phyloP scores from a whole-genome alignment of 2,113 vertebrate genomes.

The Heteronetta atricapilla region DNA sequence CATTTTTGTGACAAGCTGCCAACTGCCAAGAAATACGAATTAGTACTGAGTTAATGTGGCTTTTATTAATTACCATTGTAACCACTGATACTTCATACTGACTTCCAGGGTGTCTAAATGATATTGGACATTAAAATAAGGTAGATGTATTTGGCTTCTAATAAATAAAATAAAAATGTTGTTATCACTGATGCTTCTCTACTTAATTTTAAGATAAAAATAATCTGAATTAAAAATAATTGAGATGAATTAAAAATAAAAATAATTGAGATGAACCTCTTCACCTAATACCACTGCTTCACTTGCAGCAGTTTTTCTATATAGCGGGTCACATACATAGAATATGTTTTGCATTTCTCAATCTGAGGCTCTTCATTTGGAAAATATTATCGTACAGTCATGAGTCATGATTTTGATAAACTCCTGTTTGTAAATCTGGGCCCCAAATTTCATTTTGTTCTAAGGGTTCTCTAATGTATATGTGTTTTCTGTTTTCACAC shows the following conservation, averaged over 20 bases:
- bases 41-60: background rate
- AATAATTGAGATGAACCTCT: background rate
- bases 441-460: background rate
- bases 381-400: background rate
- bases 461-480: background rate
- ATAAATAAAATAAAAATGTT: rapidly evolving
- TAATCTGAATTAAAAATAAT: no score
- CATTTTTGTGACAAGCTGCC: background rate
- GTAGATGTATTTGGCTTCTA: background rate
- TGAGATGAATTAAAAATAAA: background rate
- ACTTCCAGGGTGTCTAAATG: background rate
- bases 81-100: background rate
- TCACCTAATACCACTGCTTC: background rate
- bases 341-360: background rate
- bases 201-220: background rate
- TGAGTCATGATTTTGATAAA: background rate
- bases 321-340: background rate
- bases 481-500: background rate
- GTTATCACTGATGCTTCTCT: background rate
- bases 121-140: background rate
- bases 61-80: background rate
- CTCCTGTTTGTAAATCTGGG: background rate
- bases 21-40: background rate
- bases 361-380: background rate
- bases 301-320: background rate